phyloP scores from a whole-genome alignment of 2,888 invertebrate genomes.

The Caenorhabditis zanzibari region DNA sequence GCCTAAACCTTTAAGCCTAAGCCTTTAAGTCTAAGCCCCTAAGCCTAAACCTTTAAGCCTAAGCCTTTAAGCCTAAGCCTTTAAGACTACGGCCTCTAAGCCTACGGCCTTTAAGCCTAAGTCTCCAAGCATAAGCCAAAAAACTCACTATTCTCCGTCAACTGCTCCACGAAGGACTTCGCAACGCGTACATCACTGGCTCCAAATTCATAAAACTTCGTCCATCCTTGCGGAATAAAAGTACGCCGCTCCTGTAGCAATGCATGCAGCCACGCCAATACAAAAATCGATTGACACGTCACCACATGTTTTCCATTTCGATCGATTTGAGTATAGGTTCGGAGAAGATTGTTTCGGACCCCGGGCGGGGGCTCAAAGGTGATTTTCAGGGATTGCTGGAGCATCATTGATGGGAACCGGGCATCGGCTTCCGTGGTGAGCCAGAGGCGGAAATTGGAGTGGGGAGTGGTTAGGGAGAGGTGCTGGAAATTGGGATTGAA shows the following conservation, averaged over 20 bases:
- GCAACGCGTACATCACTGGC: constrained; percentile 90
- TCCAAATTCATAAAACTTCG: constrained; percentile 92
- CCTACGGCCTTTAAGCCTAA: no score
- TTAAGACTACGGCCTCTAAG: no score
- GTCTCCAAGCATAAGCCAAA: neutral
- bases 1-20: no score
- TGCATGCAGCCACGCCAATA: constrained; percentile 92
- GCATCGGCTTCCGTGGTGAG: constrained; percentile 91
- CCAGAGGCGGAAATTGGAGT: constrained; percentile 89
- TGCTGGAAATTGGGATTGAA: constrained; percentile 84
- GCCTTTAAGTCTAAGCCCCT: no score
- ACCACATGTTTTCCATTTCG: constrained; percentile 81
- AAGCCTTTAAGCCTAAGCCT: no score
- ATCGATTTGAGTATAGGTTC: constrained; percentile 69
- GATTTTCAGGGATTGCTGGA: constrained; percentile 80
- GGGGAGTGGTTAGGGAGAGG: constrained; percentile 85
- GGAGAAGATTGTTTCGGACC: constrained; percentile 87
- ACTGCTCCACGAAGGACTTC: constrained; percentile 87
- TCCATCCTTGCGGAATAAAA: constrained; percentile 94
- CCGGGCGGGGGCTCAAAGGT: constrained; percentile 88
- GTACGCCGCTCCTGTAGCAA: constrained; percentile 92
- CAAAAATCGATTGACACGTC: constrained; percentile 87
- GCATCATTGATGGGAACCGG: constrained; percentile 69
- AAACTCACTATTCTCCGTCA: constrained; percentile 81
- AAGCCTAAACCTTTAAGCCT: no score